These are phyloP conservation scores for Dicaeum eximium DNA, from an alignment of 2,113 vertebrate species.

Conservation along the genomic window DNA sequence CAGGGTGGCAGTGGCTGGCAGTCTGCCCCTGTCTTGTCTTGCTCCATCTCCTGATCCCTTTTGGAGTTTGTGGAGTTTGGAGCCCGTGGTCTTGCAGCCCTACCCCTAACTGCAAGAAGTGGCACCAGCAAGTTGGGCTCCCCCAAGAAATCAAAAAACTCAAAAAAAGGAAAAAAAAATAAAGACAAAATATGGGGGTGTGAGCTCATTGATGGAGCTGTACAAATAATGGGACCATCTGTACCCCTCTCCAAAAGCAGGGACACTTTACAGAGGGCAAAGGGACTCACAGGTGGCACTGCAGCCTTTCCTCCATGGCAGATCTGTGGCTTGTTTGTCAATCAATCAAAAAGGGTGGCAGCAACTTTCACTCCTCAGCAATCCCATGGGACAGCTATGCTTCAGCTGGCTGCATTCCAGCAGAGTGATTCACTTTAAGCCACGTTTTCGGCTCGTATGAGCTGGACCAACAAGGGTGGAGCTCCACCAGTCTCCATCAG, in stretches of 20 bases:
- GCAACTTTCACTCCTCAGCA: not conserved
- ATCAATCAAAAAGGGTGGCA: not conserved
- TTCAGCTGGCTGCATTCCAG: not conserved
- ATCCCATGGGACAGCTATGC: not conserved
- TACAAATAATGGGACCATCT: not conserved
- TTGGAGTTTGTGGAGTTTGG: not conserved
- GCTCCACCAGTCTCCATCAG: not conserved
- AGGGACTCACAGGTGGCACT: not conserved
- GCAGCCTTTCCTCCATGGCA: not conserved
- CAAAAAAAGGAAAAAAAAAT: fast-evolving
- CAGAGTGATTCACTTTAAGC: not conserved
- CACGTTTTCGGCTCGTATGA: not conserved
- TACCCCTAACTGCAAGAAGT: not conserved
- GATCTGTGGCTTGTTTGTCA: not conserved
- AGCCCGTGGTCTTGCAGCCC: not conserved
- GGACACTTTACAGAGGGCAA: not conserved
- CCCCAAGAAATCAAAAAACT: not conserved
- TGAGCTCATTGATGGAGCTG: not conserved
- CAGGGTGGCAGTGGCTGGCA: not conserved
- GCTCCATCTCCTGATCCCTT: not conserved
- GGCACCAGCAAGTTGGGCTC: not conserved
- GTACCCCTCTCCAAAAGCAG: not conserved
- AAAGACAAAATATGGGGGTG: not conserved
- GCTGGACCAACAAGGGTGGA: not conserved
- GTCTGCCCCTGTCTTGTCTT: not conserved